Percentiles rank a stretch among this genome's conserved stretches.
Conservation (phyloP, 2,113 vertebrate species). For the Vulpes ferrilata region DNA sequence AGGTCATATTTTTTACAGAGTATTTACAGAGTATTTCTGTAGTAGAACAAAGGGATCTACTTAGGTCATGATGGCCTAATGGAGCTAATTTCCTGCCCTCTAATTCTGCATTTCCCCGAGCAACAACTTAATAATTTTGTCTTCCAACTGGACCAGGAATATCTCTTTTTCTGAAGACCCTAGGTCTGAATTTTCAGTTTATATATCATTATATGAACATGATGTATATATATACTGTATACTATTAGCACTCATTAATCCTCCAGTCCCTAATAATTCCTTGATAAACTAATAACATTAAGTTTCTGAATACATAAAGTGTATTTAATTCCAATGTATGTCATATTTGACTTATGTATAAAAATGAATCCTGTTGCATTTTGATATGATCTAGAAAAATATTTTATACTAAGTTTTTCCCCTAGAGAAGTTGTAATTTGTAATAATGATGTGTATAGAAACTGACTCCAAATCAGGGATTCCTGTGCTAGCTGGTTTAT, state of each 20-base stretch:
- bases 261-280: not conserved
- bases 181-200: not conserved
- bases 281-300: not conserved
- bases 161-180: constrained; percentile 35
- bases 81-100: not conserved
- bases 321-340: not conserved
- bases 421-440: not conserved
- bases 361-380: not conserved
- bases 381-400: constrained; percentile 1
- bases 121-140: not conserved
- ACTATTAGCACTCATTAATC: not conserved
- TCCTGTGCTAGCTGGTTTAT: not conserved
- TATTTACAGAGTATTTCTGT: not conserved
- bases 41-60: not conserved
- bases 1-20: not conserved
- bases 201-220: not conserved
- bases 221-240: not conserved
- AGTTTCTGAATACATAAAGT: not conserved
- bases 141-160: not conserved
- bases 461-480: not conserved
- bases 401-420: not conserved
- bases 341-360: not conserved
- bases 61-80: not conserved
- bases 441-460: not conserved
- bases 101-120: constrained; percentile 19